A percentile compares a stretch with the other conserved stretches of the same genome.
These are phyloP conservation scores for Caenorhabditis sp. DNA, from an alignment of 2,888 invertebrate genomes.

Conservation along the genomic window DNA sequence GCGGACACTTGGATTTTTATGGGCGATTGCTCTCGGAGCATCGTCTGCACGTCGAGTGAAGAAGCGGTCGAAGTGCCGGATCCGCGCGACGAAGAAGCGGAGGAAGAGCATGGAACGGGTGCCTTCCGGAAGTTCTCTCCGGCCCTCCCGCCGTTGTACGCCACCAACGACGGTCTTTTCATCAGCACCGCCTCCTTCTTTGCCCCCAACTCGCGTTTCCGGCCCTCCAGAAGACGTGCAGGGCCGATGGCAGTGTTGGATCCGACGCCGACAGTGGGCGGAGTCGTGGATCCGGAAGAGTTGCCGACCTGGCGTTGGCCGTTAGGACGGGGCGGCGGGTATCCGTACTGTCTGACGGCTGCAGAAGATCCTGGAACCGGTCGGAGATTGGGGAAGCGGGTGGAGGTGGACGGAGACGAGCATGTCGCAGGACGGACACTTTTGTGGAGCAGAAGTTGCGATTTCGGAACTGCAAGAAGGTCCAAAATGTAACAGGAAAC, in stretches of 20 bases:
- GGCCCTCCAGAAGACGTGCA: conserved; percentile 23
- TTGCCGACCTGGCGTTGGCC: background rate
- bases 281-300: background rate
- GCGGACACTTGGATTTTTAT: conserved; percentile 30
- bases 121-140: conserved; percentile 27
- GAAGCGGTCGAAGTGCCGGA: conserved; percentile 10
- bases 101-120: background rate
- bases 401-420: too few species aligned
- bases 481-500: too few species aligned
- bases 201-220: background rate
- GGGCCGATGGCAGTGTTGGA: conserved; percentile 34
- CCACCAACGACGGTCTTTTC: conserved; percentile 7
- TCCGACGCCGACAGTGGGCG: conserved; percentile 4
- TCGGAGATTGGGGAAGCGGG: too few species aligned
- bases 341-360: background rate
- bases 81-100: background rate
- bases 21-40: conserved; percentile 37
- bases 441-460: too few species aligned
- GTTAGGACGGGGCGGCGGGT: background rate
- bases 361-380: too few species aligned
- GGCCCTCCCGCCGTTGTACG: conserved; percentile 34
- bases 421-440: too few species aligned
- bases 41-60: conserved; percentile 11
- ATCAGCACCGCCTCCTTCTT: background rate
- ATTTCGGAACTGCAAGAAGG: too few species aligned